Evolutionary conservation across 2,888 invertebrate genomes (phyloP).

Genomic region (Leptopilina drosophilae): DNA sequence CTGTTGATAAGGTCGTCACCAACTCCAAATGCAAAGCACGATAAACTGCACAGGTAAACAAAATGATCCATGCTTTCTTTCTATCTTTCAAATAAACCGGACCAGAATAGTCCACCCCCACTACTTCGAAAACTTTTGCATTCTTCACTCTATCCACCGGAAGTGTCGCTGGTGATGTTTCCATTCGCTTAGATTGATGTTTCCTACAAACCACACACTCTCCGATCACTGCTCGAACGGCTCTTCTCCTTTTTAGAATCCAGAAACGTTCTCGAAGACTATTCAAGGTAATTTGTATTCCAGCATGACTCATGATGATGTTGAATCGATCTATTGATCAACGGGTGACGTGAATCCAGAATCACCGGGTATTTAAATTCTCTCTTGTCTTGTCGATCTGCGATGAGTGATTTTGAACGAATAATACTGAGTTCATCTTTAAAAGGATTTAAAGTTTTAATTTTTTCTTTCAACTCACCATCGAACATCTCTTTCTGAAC

Average conservation of each 20-base stretch:
- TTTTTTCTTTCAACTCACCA: background rate
- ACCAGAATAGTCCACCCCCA: conserved; percentile 69
- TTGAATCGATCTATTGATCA: background rate
- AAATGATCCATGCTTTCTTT: conserved; percentile 64
- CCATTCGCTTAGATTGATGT: background rate
- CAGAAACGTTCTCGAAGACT: background rate
- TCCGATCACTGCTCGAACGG: background rate
- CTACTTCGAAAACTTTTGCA: conserved; percentile 53
- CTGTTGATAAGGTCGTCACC: conserved; percentile 62
- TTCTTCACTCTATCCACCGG: conserved; percentile 61
- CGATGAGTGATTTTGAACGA: too few species aligned
- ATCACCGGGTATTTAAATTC: background rate
- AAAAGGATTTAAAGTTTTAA: background rate
- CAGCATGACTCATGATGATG: background rate
- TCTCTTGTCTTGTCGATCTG: background rate
- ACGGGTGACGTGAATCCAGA: background rate
- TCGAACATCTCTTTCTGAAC: background rate
- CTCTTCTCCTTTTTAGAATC: background rate
- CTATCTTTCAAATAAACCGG: conserved; percentile 63
- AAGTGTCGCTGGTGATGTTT: background rate
- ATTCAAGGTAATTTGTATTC: background rate
- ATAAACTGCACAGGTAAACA: conserved; percentile 72
- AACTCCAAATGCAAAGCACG: conserved; percentile 72
- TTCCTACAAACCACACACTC: background rate
- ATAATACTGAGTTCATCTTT: background rate